Percentiles rank a stretch among this genome's conserved stretches.
phyloP scores from a whole-genome alignment of 2,797 vertebrate genomes.

The Decapterus maruadsi region DNA sequence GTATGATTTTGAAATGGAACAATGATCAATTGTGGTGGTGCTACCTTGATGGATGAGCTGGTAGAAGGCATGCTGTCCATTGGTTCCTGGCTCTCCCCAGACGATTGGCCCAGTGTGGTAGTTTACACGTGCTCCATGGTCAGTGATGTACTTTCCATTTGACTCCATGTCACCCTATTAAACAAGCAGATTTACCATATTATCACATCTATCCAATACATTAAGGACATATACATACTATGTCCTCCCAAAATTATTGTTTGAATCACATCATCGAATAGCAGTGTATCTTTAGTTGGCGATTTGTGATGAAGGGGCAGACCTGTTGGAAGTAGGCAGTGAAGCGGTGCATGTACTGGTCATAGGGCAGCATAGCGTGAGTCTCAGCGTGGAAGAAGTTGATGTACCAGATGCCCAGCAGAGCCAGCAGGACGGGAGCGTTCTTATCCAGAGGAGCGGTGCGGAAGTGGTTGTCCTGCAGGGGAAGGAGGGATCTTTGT shows the following conservation, averaged over 20 bases:
- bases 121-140: constrained; percentile 90
- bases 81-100: constrained; percentile 98
- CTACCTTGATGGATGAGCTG: constrained; percentile 99
- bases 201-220: not conserved
- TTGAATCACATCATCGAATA: not conserved
- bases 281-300: not conserved
- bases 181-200: constrained; percentile 11
- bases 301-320: constrained; percentile 16
- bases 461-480: constrained; percentile 94
- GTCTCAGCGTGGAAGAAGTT: constrained; percentile 96
- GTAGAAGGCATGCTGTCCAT: constrained; percentile 98
- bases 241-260: not conserved
- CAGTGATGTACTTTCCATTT: constrained; percentile 97
- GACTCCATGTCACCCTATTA: constrained; percentile 98
- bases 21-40: not conserved
- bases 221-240: too few relatives aligned
- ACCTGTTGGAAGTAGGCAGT: constrained; percentile 99
- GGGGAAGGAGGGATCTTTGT: not conserved
- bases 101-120: constrained; percentile 96
- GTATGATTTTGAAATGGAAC: not conserved
- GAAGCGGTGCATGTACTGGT: constrained; percentile 99
- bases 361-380: constrained; percentile 95
- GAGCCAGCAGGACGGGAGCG: constrained; percentile 90
- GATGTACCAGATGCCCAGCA: constrained; percentile 97
- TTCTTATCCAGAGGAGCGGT: constrained; percentile 93